Percentiles rank a stretch among this genome's conserved stretches.
Conservation (phyloP, 1,140 invertebrate species). For the Nebria ingens region DNA sequence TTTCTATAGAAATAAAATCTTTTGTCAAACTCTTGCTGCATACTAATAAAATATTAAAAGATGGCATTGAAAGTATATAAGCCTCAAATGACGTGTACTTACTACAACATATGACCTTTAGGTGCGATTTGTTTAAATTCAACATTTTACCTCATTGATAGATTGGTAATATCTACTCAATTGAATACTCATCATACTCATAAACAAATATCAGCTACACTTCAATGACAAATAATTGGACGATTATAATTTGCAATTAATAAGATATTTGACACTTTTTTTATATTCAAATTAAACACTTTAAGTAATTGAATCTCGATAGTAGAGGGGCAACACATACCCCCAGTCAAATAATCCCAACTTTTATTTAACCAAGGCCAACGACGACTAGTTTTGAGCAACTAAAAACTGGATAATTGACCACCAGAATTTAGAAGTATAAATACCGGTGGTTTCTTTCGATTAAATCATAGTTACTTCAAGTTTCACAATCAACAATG, state of each 20-base stretch:
- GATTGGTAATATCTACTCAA: neutral
- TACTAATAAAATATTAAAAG: neutral
- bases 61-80: neutral
- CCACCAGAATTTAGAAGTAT: neutral
- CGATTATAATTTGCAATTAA: neutral
- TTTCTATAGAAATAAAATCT: too few relatives aligned
- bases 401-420: neutral
- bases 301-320: neutral
- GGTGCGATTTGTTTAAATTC: constrained; percentile 5
- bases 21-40: neutral
- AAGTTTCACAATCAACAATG: neutral
- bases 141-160: neutral
- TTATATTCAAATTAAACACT: neutral
- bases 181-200: neutral
- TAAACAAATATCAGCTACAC: neutral
- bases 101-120: neutral
- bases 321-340: too few relatives aligned
- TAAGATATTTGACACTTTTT: constrained; percentile 8
- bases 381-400: neutral
- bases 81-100: constrained; percentile 2
- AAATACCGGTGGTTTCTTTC: neutral
- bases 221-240: neutral
- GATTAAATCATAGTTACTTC: neutral
- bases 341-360: too few relatives aligned
- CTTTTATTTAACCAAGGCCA: neutral